phyloP scores from a whole-genome alignment of 2,113 vertebrate species.

The Uria lomvia region DNA sequence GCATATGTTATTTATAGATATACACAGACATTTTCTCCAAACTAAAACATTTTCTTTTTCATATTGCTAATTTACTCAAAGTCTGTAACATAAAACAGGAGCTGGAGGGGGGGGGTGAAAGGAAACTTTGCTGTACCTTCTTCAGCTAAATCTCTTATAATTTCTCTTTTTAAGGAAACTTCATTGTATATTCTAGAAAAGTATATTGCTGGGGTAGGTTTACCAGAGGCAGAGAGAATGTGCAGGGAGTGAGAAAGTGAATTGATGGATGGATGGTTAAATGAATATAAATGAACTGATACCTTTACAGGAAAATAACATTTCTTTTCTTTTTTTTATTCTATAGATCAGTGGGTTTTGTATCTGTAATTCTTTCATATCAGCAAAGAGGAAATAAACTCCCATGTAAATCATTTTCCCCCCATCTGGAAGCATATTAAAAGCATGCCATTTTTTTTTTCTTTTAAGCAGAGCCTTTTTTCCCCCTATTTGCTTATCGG shows the following conservation, averaged over 20 bases:
- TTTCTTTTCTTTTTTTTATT: constrained; percentile 85
- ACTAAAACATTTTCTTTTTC: background rate
- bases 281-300: constrained; percentile 90
- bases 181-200: constrained; percentile 78
- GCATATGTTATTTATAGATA: background rate
- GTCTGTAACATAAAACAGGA: background rate
- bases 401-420: constrained; percentile 92
- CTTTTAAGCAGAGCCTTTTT: constrained; percentile 83
- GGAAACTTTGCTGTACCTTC: constrained; percentile 42
- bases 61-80: constrained; percentile 19
- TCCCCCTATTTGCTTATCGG: constrained; percentile 88
- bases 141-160: constrained; percentile 46
- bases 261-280: constrained; percentile 86
- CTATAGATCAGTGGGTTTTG: constrained; percentile 86
- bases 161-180: constrained; percentile 66
- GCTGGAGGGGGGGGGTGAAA: background rate
- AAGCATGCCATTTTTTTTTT: constrained; percentile 83
- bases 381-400: constrained; percentile 88
- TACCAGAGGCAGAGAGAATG: constrained; percentile 76
- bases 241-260: constrained; percentile 80
- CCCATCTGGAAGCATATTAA: constrained; percentile 91
- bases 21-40: background rate
- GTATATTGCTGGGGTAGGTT: constrained; percentile 72
- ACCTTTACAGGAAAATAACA: constrained; percentile 86
- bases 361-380: constrained; percentile 85